Conservation (phyloP, 2,113 vertebrate genomes). For the Indicator maculatus region DNA sequence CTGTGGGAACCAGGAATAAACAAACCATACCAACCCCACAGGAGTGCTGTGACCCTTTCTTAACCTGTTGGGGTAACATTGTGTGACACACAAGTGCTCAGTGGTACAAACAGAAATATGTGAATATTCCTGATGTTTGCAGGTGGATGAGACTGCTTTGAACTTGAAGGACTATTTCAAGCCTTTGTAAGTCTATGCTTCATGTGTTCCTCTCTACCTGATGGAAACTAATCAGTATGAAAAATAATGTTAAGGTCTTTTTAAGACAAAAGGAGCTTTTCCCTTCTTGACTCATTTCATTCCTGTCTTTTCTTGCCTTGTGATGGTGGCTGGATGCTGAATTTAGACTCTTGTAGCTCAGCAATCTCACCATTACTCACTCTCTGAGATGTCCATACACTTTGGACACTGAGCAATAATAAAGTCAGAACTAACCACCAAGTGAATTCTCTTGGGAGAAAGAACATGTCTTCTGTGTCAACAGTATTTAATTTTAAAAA, state of each 20-base stretch:
- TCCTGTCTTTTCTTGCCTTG: background rate
- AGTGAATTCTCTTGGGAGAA: background rate
- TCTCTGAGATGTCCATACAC: background rate
- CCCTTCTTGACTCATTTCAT: rapidly evolving
- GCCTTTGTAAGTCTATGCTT: background rate
- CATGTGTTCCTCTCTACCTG: background rate
- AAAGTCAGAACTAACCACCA: background rate
- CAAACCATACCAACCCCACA: background rate
- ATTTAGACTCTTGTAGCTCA: background rate
- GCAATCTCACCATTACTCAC: background rate
- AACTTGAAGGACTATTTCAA: background rate
- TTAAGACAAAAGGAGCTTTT: background rate
- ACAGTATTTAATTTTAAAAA: background rate
- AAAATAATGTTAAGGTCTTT: background rate
- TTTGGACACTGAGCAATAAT: background rate
- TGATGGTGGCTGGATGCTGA: background rate
- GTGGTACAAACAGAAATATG: background rate
- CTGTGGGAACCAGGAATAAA: background rate
- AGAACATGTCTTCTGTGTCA: background rate
- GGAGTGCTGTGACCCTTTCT: background rate
- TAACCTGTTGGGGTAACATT: background rate
- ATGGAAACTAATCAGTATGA: background rate
- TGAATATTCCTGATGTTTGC: background rate
- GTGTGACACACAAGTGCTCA: background rate
- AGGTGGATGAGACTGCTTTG: background rate